These are phyloP conservation scores for Ceratina japonica DNA, from an alignment of 1,140 invertebrate species.

Conservation along the genomic window DNA sequence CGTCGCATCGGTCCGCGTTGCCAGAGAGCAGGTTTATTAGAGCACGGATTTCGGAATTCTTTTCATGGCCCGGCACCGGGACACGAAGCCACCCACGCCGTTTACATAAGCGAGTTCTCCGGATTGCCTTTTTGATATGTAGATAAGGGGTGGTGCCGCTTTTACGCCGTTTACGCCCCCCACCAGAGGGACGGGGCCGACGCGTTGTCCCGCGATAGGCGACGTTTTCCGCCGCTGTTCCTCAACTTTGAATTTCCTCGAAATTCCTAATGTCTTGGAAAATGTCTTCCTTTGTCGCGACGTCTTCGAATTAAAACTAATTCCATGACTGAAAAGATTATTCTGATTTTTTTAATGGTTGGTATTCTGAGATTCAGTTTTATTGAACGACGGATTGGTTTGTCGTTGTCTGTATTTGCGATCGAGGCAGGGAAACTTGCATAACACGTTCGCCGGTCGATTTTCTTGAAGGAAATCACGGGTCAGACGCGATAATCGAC, in stretches of 20 bases:
- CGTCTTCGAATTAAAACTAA: no score
- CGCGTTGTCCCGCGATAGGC: slow-evolving; percentile 38
- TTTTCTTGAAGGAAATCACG: slow-evolving; percentile 54
- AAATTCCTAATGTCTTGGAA: background rate
- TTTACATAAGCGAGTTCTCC: slow-evolving; percentile 80
- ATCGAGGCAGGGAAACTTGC: background rate
- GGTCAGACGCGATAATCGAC: slow-evolving; percentile 58
- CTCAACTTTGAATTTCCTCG: slow-evolving; percentile 3
- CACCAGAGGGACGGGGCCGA: slow-evolving; percentile 45
- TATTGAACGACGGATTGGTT: no score
- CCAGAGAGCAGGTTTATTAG: slow-evolving; percentile 79
- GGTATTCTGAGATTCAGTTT: background rate
- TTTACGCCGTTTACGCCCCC: slow-evolving; percentile 78
- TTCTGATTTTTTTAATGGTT: no score
- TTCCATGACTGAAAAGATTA: no score
- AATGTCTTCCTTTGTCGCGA: background rate
- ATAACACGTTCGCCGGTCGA: background rate
- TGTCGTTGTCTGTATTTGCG: background rate
- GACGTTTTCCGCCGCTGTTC: slow-evolving; percentile 9
- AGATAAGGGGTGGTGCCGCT: slow-evolving; percentile 77
- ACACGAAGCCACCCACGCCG: slow-evolving; percentile 74
- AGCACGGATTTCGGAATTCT: slow-evolving; percentile 79
- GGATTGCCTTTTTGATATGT: slow-evolving; percentile 81
- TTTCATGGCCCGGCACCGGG: slow-evolving; percentile 73
- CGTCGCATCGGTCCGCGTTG: slow-evolving; percentile 58